Base-by-base conservation (phyloP, 2,113 vertebrate species). In the Burhinus oedicnemus region DNA sequence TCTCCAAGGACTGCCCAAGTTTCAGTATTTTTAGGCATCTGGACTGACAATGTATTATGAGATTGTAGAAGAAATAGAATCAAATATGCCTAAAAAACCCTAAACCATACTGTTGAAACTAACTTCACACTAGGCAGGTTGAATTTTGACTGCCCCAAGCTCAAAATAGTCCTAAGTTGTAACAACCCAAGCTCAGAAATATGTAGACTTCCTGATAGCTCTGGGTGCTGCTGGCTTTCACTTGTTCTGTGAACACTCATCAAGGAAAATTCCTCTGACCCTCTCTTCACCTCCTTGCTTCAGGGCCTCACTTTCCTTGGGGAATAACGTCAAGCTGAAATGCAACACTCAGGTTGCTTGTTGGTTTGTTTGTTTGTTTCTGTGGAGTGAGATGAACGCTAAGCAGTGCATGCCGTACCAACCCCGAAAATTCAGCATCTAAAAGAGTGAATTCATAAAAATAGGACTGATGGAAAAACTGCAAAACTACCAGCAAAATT, bases 251-350 rank as follows among this genome's bases (percentile, higher is more conserved):
- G 72, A 87, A 90, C 38, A 54, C 16, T 83, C 15, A 69, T 23
- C 55, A 82, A 92, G 61, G 61, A 95, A 96, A 97, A 83, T 94
- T 95, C 38, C 38, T 91, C 71, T 97, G 75, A 86, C 36, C 36
- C 40, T 64, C 61, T 78, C 51, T 90, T 97, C 38, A 85, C 30
- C 64, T 95, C 42, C 3, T 77, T 75, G 10, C 36, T 69, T 93
- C 64, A 69, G 86, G 91, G 49, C 26, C 29, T 80, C 62, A 52
- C 29, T 44, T 93, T 93, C 80, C 40, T 88, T 71, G 52, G 82
- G 65, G 92, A 91, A 54, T 42, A 70, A 42, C 40, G 34, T 90
- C 77, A 90, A 92, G 60, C 47, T 47, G 80, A 76, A 97, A 54
- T 26, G 45, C 20, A 62, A 20, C n/a, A 90, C 23, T 97, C 54